Conservation (phyloP, 2,797 vertebrate genomes). For the Sciurus vulgaris region DNA sequence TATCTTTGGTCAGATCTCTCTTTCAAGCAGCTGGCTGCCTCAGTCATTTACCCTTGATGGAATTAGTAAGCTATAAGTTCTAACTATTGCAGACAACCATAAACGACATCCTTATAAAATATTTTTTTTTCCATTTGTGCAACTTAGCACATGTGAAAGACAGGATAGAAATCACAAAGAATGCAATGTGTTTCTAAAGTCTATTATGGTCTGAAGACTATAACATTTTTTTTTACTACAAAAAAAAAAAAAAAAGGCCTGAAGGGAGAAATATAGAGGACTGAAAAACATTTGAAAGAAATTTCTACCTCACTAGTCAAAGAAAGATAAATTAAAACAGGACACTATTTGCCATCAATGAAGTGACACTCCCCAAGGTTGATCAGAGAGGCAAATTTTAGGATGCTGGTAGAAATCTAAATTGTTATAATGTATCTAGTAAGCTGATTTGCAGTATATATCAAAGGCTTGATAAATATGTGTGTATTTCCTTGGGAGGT, state of each 20-base stretch:
- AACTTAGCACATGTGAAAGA: conserved; percentile 64
- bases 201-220: conserved; percentile 21
- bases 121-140: conserved; percentile 13
- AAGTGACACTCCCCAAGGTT: conserved; percentile 25
- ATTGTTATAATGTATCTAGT: background rate
- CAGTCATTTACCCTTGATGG: conserved; percentile 4
- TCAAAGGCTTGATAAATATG: background rate
- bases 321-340: conserved; percentile 56
- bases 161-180: conserved; percentile 43
- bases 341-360: conserved; percentile 20
- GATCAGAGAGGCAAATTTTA: background rate
- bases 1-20: conserved; percentile 47
- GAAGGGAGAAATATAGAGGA: conserved; percentile 17
- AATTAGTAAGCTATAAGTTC: conserved; percentile 49
- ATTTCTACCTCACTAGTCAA: background rate
- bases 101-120: conserved; percentile 34
- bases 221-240: background rate
- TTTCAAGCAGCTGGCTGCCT: conserved; percentile 36
- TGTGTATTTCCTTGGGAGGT: background rate
- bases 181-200: conserved; percentile 56
- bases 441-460: background rate
- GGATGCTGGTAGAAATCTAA: conserved; percentile 24
- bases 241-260: background rate
- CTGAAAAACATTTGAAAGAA: conserved; percentile 34
- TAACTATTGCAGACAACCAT: conserved; percentile 47